Conservation (phyloP, 2,797 vertebrate genomes). For the Micrastur ruficollis region DNA sequence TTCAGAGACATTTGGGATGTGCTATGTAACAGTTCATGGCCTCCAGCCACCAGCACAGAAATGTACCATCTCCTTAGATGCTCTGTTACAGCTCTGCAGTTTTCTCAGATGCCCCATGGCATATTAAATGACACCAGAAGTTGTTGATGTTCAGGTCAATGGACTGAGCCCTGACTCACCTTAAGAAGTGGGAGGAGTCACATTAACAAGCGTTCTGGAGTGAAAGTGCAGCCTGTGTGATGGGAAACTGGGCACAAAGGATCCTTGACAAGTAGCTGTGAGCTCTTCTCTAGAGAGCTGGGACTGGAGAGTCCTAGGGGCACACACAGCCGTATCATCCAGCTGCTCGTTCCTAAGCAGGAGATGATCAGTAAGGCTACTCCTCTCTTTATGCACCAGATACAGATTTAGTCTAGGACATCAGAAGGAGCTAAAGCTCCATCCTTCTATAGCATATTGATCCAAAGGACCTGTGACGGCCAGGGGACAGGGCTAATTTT, state of each 20-base stretch:
- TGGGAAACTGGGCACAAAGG: not conserved
- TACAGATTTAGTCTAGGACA: not conserved
- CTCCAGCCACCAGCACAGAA: not conserved
- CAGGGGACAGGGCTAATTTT: not conserved
- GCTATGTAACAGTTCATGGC: not conserved
- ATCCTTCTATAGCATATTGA: not conserved
- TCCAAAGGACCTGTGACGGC: not conserved
- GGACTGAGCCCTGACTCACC: not conserved
- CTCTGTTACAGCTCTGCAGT: not conserved
- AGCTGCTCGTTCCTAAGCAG: not conserved
- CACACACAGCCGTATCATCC: rapidly evolving
- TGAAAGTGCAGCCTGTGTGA: not conserved
- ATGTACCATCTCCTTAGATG: not conserved
- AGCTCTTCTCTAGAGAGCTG: not conserved
- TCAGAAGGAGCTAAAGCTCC: not conserved
- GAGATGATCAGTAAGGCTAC: not conserved
- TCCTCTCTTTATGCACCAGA: not conserved
- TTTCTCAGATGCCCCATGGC: not conserved
- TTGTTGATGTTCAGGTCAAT: not conserved
- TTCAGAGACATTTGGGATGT: not conserved
- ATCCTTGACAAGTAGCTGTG: not conserved
- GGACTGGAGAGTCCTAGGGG: not conserved
- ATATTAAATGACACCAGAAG: not conserved
- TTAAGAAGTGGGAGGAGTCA: not conserved
- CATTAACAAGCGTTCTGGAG: not conserved